Evolutionary conservation across 2,888 invertebrate genomes (phyloP), one percentile per base, ranked within the genome.

Genomic region (Nasonia oneida): DNA sequence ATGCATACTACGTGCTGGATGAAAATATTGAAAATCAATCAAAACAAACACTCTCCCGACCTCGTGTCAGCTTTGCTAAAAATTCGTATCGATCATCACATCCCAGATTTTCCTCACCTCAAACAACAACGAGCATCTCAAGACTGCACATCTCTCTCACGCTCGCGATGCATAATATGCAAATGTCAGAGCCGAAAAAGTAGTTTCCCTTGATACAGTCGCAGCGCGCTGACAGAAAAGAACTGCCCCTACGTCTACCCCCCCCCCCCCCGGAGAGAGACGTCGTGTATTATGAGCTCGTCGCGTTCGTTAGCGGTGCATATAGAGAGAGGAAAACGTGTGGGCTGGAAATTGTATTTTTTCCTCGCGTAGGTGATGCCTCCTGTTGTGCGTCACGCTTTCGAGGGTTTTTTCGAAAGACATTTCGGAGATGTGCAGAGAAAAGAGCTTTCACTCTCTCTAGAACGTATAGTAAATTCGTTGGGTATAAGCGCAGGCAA

Each of bases 111-210:
- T 61, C 6, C 23, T 61, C 23, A 61, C n/a, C 57, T 8, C 15
- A n/a, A 6, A n/a, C 10, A 29, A 67, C 29, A 29, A 29, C 1
- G 29, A 29, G 29, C 29, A 67, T 14, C 67, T 12, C 29, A 67
- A 67, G 67, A 67, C 3, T 64, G 10, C 14, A 8, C 64, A 15
- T 15, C 14, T 2, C 10, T 61, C 61, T 6, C 29, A 4, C 14
- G 3, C 33, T 6, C 67, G 57, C 5, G 57, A 8, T 61, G 8
- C n/a, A 67, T 33, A 23, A 29, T 33, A 67, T 67, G 29, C 67
- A 67, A 23, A 67, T 67, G 23, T 61, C 57, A 61, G 57, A 67
- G 67, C 67, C 67, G 67, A 67, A 67, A 61, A 67, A 67, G 67
- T 15, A 12, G 67, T 67, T 67, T 67, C 67, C 67, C 67, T 67